A percentile compares a stretch with the other conserved stretches of the same genome.
These are phyloP conservation scores for Pterostichus madidus DNA, from an alignment of 2,888 invertebrate genomes.

Conservation along the genomic window DNA sequence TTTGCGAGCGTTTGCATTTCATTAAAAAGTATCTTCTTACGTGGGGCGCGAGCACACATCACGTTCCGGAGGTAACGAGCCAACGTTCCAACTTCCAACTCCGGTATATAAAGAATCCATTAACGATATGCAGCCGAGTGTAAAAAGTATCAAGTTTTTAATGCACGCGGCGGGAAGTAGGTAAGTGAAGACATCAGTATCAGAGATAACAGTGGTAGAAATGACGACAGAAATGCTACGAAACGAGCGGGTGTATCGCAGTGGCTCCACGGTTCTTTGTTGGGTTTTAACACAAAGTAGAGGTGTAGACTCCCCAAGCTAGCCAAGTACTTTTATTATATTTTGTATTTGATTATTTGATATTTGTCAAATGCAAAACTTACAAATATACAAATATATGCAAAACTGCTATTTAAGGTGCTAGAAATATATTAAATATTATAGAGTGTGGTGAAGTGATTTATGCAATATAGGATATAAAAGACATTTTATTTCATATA, in stretches of 20 bases:
- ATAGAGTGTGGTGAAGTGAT: no score
- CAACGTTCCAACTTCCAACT: constrained; percentile 18
- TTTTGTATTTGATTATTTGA: constrained; percentile 18
- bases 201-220: constrained; percentile 48
- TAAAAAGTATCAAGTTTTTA: constrained; percentile 77
- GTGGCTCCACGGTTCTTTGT: not conserved
- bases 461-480: no score
- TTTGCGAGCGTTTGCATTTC: constrained; percentile 58
- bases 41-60: constrained; percentile 44
- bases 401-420: no score
- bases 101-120: constrained; percentile 75
- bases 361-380: constrained; percentile 41
- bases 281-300: not conserved
- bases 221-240: constrained; percentile 11
- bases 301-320: not conserved
- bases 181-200: constrained; percentile 50
- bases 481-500: no score
- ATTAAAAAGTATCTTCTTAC: constrained; percentile 64
- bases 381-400: not conserved
- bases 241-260: not conserved
- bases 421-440: no score
- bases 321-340: not conserved
- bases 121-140: constrained; percentile 76
- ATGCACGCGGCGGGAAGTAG: constrained; percentile 70
- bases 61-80: constrained; percentile 31